Evolutionary conservation across 2,113 vertebrate genomes (phyloP).

Genomic region (Ctenomys sociabilis): DNA sequence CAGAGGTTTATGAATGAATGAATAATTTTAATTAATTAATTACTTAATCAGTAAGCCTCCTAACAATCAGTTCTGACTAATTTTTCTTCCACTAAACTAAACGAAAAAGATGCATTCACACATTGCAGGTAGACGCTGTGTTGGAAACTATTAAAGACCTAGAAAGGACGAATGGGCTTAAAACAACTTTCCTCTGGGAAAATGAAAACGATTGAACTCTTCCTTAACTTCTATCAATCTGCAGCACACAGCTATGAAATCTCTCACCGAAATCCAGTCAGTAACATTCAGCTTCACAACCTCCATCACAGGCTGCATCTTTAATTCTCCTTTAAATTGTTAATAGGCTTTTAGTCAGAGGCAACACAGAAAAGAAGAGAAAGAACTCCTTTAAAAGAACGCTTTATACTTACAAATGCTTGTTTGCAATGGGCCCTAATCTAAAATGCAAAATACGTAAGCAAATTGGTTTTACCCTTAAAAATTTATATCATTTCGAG

Average conservation of each 20-base stretch:
- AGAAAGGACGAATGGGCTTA: background rate
- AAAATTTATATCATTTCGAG: background rate
- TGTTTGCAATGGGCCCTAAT: background rate
- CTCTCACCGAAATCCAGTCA: background rate
- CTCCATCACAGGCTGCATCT: background rate
- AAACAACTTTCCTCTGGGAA: constrained; percentile 1
- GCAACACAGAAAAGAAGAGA: background rate
- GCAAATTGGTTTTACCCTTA: background rate
- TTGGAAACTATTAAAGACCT: background rate
- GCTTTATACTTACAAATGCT: background rate
- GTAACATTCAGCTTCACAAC: background rate
- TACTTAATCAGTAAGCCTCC: constrained; percentile 69
- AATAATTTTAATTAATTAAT: constrained; percentile 78
- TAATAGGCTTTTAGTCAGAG: background rate
- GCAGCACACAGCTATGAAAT: background rate
- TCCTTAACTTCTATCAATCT: background rate
- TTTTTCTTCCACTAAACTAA: constrained; percentile 41
- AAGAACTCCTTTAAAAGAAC: background rate
- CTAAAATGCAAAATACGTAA: background rate
- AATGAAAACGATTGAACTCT: background rate
- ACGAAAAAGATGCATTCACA: background rate
- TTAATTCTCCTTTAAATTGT: constrained; percentile 46
- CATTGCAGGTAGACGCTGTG: background rate
- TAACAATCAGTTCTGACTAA: constrained; percentile 75
- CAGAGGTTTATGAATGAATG: constrained; percentile 68